Evolutionary conservation across 2,113 vertebrate genomes (phyloP).

Genomic region (Atlantisia rogersi): DNA sequence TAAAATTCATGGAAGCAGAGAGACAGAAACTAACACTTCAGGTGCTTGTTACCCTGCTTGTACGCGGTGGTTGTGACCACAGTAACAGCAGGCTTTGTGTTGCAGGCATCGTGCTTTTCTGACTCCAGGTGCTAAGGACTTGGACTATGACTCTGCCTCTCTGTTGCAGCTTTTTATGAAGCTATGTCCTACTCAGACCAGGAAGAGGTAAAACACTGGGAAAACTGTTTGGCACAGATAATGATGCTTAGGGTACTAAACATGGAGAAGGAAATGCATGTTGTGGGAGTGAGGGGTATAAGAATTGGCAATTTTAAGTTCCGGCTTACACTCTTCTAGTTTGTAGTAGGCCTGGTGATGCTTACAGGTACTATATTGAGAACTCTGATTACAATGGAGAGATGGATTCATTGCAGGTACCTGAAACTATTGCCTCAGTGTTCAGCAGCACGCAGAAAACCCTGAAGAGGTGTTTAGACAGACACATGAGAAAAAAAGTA

Average conservation of each 20-base stretch:
- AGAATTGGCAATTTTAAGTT: not conserved
- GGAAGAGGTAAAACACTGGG: not conserved
- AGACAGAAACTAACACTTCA: not conserved
- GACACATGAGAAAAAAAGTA: not conserved
- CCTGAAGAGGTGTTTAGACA: not conserved
- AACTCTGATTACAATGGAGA: not conserved
- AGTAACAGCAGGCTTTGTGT: not conserved
- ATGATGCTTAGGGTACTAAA: not conserved
- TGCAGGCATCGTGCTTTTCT: not conserved
- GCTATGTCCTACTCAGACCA: not conserved
- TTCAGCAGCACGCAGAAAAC: not conserved
- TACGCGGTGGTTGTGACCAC: too few species aligned
- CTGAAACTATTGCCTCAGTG: not conserved
- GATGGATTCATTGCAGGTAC: not conserved
- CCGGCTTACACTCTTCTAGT: not conserved
- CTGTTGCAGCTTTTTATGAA: not conserved
- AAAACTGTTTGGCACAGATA: not conserved
- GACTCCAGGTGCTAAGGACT: not conserved
- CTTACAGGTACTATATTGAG: not conserved
- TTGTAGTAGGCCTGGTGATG: not conserved
- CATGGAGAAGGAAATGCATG: not conserved
- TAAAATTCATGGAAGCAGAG: not conserved
- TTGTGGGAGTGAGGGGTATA: not conserved
- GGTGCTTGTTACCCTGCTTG: not conserved
- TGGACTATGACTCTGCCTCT: not conserved